A percentile compares a stretch with the other conserved stretches of the same genome.
phyloP scores from a whole-genome alignment of 2,888 invertebrate genomes.

The Mesorhabditis spiculigera region DNA sequence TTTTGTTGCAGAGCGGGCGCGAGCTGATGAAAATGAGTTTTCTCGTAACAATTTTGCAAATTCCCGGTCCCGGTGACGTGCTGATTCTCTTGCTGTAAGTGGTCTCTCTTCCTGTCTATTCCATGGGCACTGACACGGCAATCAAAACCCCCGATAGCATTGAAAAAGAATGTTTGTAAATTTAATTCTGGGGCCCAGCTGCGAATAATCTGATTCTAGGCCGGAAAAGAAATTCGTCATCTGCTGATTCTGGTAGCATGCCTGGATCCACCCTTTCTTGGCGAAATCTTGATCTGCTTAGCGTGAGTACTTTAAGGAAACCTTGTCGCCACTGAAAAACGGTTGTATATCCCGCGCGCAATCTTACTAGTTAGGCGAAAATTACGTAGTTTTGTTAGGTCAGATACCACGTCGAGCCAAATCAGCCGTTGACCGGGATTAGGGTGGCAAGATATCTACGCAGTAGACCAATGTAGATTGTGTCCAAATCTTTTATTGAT shows the following conservation, averaged over 20 bases:
- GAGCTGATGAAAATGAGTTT: conserved; percentile 37
- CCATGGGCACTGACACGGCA: not conserved
- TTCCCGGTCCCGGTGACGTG: conserved; percentile 33
- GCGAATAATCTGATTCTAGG: not conserved
- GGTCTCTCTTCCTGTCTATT: not conserved
- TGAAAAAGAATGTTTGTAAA: too few species aligned
- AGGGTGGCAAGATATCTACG: too few species aligned
- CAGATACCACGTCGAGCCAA: too few species aligned
- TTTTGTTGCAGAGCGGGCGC: conserved; percentile 28
- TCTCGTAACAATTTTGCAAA: conserved; percentile 39
- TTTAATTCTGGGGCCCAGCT: too few species aligned
- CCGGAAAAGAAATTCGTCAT: not conserved
- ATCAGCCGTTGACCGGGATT: too few species aligned
- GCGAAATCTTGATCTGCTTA: not conserved
- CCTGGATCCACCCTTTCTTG: not conserved
- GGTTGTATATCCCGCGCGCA: not conserved
- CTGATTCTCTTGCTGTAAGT: conserved; percentile 28
- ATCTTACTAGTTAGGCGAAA: too few species aligned
- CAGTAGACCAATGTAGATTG: too few species aligned
- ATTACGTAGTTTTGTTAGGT: too few species aligned
- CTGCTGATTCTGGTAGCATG: not conserved
- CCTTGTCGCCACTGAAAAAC: not conserved
- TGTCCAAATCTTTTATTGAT: too few species aligned
- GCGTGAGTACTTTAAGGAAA: conserved; percentile 1
- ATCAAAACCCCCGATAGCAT: not conserved